phyloP scores from a whole-genome alignment of 2,797 vertebrate genomes.

The Acestrorhynchus altus region DNA sequence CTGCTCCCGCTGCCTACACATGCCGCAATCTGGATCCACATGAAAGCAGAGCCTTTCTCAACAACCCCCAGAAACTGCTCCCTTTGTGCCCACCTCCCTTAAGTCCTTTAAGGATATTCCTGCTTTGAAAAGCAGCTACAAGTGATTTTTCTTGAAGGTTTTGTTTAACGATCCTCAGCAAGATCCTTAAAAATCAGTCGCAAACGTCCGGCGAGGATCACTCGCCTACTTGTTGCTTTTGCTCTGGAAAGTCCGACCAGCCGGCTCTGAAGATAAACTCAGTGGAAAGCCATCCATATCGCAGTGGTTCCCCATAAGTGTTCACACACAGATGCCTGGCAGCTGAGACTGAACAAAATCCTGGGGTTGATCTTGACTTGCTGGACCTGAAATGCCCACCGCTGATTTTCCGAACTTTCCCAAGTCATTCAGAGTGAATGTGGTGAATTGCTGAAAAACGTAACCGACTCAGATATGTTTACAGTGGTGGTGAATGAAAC shows the following conservation, averaged over 20 bases:
- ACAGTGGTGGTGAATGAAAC: too few relatives aligned
- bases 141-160: background rate
- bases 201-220: background rate
- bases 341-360: too few relatives aligned
- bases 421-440: too few relatives aligned
- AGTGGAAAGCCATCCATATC: background rate
- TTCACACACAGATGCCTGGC: too few relatives aligned
- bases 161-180: background rate
- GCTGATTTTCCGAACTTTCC: too few relatives aligned
- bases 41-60: conserved; percentile 56
- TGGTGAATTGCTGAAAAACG: too few relatives aligned
- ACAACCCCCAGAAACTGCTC: conserved; percentile 36
- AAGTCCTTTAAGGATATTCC: conserved; percentile 44
- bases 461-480: too few relatives aligned
- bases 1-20: conserved; percentile 37
- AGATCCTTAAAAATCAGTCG: background rate
- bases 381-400: too few relatives aligned
- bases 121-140: conserved; percentile 30
- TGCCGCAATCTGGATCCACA: conserved; percentile 56
- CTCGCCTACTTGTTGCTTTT: background rate
- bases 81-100: conserved; percentile 20
- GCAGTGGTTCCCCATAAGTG: too few relatives aligned
- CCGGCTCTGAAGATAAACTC: background rate
- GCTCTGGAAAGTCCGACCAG: background rate
- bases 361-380: too few relatives aligned